A percentile compares a stretch with the other conserved stretches of the same genome.
phyloP scores from a whole-genome alignment of 2,113 vertebrate species.

The Regulus satrapa region DNA sequence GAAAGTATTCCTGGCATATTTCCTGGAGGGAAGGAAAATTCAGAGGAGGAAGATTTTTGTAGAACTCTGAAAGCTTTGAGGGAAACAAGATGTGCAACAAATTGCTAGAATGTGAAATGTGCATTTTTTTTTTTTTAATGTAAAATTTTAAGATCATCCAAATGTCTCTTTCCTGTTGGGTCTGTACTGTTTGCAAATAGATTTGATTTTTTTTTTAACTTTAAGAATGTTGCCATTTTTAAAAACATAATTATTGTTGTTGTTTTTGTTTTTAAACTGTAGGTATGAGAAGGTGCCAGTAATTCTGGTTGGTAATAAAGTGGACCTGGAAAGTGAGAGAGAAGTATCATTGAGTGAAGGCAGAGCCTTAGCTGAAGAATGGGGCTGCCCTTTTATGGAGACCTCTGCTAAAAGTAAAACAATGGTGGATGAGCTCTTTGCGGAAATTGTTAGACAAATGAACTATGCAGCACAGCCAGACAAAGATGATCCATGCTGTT shows the following conservation, averaged over 20 bases:
- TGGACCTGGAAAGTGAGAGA: slow-evolving; percentile 96
- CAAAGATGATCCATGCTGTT: slow-evolving; percentile 98
- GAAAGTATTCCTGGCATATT: neutral
- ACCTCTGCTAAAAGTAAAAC: slow-evolving; percentile 99
- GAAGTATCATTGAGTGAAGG: slow-evolving; percentile 94
- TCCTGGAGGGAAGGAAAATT: neutral
- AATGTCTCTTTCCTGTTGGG: neutral
- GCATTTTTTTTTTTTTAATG: neutral
- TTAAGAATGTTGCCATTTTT: neutral
- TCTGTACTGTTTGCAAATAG: neutral
- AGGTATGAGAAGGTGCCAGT: slow-evolving; percentile 99
- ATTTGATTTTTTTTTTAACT: neutral
- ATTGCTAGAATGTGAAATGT: neutral
- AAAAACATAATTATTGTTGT: neutral
- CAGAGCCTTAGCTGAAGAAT: slow-evolving; percentile 94
- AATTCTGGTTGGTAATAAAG: slow-evolving; percentile 98
- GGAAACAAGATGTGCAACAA: neutral
- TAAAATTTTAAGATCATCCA: neutral
- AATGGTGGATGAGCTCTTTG: slow-evolving; percentile 99
- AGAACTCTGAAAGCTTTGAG: neutral
- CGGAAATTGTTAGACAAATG: slow-evolving; percentile 98
- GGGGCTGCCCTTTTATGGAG: slow-evolving; percentile 99
- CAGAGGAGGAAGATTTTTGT: neutral
- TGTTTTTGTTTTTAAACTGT: slow-evolving; percentile 22
- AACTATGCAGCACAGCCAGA: slow-evolving; percentile 98